Evolutionary conservation across 2,797 vertebrate genomes (phyloP).

Genomic region (Lepus townsendii): DNA sequence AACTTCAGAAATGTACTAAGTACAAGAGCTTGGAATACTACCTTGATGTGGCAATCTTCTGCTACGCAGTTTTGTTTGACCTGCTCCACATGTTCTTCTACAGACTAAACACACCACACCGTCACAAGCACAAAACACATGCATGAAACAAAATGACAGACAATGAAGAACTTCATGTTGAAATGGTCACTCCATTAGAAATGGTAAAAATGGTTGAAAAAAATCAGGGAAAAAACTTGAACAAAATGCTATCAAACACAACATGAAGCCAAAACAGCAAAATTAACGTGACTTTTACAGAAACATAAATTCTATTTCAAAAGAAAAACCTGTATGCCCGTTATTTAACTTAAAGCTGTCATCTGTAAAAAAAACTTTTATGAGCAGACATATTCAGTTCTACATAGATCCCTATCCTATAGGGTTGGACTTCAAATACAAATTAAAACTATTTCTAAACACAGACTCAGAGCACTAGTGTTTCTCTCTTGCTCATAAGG

Average conservation of each 20-base stretch:
- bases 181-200: conserved; percentile 86
- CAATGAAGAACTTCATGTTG: conserved; percentile 89
- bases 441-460: conserved; percentile 46
- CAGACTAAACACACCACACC: conserved; percentile 96
- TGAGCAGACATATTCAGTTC: not conserved
- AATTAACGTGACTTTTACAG: conserved; percentile 28
- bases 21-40: conserved; percentile 91
- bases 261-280: conserved; percentile 62
- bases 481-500: not conserved
- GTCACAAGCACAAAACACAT: conserved; percentile 95
- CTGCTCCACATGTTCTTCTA: conserved; percentile 98
- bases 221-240: conserved; percentile 81
- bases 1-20: conserved; percentile 86
- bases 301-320: conserved; percentile 58
- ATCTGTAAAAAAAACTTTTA: conserved; percentile 42
- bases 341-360: conserved; percentile 12
- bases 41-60: conserved; percentile 96
- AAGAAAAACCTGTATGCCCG: conserved; percentile 53
- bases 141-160: conserved; percentile 93
- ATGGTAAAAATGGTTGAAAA: conserved; percentile 84
- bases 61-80: conserved; percentile 96
- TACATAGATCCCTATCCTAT: not conserved
- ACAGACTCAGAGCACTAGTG: not conserved
- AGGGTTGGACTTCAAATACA: not conserved
- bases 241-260: conserved; percentile 62